Conservation (phyloP, 2,888 invertebrate genomes). For the Callinectes sapidus region DNA sequence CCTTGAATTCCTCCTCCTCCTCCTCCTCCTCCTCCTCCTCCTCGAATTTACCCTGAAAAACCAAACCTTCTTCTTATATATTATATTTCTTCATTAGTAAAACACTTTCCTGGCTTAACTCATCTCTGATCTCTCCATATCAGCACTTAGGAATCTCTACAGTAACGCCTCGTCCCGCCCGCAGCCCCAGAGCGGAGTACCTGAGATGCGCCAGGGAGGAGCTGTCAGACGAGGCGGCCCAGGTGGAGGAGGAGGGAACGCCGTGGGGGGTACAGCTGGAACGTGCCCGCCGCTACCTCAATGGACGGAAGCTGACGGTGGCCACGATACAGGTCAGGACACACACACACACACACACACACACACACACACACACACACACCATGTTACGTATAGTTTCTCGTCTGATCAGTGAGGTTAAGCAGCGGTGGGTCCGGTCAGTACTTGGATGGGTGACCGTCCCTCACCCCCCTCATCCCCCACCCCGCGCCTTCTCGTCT, state of each 20-base stretch:
- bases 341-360: background rate
- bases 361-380: background rate
- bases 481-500: too few species aligned
- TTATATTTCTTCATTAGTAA: too few species aligned
- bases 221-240: background rate
- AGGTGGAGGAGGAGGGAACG: conserved; percentile 21
- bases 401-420: too few species aligned
- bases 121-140: background rate
- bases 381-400: background rate
- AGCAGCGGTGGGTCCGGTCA: too few species aligned
- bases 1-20: too few species aligned
- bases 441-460: too few species aligned
- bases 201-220: background rate
- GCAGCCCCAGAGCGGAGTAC: conserved; percentile 23
- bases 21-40: too few species aligned
- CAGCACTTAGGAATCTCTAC: background rate
- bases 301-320: conserved; percentile 51
- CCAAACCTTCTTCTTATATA: too few species aligned
- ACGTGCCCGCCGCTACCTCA: conserved; percentile 50
- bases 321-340: conserved; percentile 44
- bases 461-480: too few species aligned
- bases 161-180: background rate
- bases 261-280: conserved; percentile 34
- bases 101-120: background rate
- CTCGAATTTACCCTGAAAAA: too few species aligned